A percentile compares a stretch with the other conserved stretches of the same genome.
Conservation (phyloP, 2,888 invertebrate species). For the Clanis bilineata region DNA sequence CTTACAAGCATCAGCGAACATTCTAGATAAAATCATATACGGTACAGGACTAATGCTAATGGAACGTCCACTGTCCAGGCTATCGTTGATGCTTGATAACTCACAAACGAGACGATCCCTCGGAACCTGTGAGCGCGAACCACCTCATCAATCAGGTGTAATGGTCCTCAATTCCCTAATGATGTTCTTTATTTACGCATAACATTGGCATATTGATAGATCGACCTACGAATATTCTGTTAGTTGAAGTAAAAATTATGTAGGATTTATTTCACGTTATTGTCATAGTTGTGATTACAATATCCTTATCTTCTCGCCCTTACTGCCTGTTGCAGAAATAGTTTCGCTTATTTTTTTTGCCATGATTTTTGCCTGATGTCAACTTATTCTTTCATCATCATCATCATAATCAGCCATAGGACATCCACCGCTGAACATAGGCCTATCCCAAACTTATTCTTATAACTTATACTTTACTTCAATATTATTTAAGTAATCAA, state of each 20-base stretch:
- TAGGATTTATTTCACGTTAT: background rate
- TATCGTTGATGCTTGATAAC: conserved; percentile 4
- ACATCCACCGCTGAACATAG: too few relatives aligned
- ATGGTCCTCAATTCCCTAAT: conserved; percentile 38
- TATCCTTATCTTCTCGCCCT: too few relatives aligned
- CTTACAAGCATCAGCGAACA: background rate
- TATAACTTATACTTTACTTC: too few relatives aligned
- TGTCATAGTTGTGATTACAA: too few relatives aligned
- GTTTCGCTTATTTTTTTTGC: too few relatives aligned
- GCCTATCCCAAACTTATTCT: too few relatives aligned
- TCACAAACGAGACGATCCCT: conserved; percentile 37
- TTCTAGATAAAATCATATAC: conserved; percentile 3
- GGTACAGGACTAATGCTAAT: conserved; percentile 14
- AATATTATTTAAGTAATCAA: too few relatives aligned
- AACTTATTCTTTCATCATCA: too few relatives aligned
- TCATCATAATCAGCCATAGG: too few relatives aligned
- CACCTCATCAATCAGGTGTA: conserved; percentile 47
- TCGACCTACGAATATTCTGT: background rate
- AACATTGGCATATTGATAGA: conserved; percentile 12
- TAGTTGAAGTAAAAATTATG: background rate
- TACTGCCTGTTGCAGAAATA: too few relatives aligned
- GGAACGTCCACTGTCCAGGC: conserved; percentile 10
- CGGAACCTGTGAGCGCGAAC: conserved; percentile 20
- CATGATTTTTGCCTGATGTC: too few relatives aligned
- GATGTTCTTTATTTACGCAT: conserved; percentile 28